Conservation (phyloP, 1,140 invertebrate species). For the Megathymus violae region DNA sequence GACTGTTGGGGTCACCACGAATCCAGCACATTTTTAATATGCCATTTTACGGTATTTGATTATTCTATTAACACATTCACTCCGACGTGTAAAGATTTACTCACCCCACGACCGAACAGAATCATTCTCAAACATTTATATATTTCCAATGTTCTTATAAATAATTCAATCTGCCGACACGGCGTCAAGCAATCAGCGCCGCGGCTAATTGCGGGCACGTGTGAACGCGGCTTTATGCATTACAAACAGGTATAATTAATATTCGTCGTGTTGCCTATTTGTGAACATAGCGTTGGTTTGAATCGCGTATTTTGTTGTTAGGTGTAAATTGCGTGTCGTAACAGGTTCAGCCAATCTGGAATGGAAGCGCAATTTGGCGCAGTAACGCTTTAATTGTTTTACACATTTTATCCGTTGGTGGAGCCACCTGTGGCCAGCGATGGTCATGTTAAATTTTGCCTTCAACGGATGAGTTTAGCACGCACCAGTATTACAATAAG, state of each 20-base stretch:
- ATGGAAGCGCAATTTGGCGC: background rate
- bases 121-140: background rate
- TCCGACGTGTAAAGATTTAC: no score
- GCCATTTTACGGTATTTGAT: no score
- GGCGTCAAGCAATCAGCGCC: conserved; percentile 34
- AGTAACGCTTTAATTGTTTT: background rate
- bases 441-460: conserved; percentile 8
- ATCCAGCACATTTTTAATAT: no score
- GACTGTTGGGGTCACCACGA: no score
- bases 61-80: no score
- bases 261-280: conserved; percentile 10
- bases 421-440: background rate
- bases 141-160: conserved; percentile 8
- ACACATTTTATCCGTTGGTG: background rate
- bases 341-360: background rate
- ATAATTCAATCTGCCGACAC: conserved; percentile 15
- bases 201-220: conserved; percentile 44
- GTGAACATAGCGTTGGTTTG: conserved; percentile 11
- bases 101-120: no score
- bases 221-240: conserved; percentile 46
- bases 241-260: conserved; percentile 35
- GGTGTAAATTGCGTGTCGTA: background rate
- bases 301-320: conserved; percentile 4
- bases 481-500: no score
- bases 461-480: no score